These are phyloP conservation scores for Trypoxylon attenuatum DNA, from an alignment of 2,888 invertebrate species.

Conservation along the genomic window DNA sequence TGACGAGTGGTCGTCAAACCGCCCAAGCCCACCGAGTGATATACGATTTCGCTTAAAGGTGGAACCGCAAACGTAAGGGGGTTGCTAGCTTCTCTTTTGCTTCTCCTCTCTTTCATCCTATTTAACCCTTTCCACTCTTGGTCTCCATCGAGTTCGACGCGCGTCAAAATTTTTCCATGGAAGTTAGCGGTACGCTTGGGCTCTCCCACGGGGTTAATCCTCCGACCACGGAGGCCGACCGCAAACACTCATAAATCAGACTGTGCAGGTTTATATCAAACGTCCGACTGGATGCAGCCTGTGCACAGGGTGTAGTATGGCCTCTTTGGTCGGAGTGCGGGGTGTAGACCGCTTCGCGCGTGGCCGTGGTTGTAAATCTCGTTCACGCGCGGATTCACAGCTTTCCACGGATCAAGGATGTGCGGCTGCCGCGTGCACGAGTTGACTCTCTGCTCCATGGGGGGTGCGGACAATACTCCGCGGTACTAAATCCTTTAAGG, in stretches of 20 bases:
- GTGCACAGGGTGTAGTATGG: background rate
- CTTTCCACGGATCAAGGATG: slow-evolving; percentile 1
- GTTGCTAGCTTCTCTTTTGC: background rate
- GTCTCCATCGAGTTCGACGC: slow-evolving; percentile 3
- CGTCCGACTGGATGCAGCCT: too few relatives aligned
- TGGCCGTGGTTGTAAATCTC: slow-evolving; percentile 39
- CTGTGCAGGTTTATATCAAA: slow-evolving; percentile 33
- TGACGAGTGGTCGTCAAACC: too few relatives aligned
- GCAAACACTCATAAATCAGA: slow-evolving; percentile 66
- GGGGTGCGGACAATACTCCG: slow-evolving; percentile 19
- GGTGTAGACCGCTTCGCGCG: background rate
- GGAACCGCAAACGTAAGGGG: background rate
- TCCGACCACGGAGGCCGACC: slow-evolving; percentile 58
- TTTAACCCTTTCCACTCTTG: background rate
- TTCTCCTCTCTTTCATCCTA: background rate
- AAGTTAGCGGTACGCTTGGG: slow-evolving; percentile 48
- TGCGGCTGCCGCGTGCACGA: background rate
- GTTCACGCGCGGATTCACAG: slow-evolving; percentile 17
- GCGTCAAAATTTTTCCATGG: slow-evolving; percentile 27
- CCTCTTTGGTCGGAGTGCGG: slow-evolving; percentile 7
- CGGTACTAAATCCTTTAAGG: slow-evolving; percentile 29
- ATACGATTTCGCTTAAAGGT: background rate
- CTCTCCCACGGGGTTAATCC: slow-evolving; percentile 59
- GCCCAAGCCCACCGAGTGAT: background rate
- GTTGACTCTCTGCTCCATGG: background rate